Evolutionary conservation across 2,797 vertebrate species (phyloP).

Genomic region (Bucorvus abyssinicus): DNA sequence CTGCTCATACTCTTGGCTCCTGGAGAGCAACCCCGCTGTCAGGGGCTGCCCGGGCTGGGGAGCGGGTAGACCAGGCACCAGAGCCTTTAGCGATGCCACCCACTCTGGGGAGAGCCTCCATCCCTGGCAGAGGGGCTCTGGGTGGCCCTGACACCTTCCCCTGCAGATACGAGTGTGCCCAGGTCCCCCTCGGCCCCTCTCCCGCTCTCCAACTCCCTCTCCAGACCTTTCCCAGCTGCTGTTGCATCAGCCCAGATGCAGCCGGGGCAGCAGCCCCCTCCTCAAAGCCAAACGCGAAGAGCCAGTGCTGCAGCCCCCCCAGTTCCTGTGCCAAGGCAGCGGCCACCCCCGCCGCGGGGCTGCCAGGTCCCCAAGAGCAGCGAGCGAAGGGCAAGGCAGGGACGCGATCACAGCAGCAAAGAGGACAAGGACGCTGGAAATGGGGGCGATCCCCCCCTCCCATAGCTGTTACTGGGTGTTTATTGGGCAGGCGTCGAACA

Average conservation of each 20-base stretch:
- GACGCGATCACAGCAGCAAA: conserved; percentile 8
- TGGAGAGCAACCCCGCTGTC: background rate
- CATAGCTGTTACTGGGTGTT: conserved; percentile 45
- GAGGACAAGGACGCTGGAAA: conserved; percentile 44
- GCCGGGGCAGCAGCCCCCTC: background rate
- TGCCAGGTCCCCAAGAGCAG: background rate
- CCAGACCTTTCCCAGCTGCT: background rate
- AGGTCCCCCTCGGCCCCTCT: background rate
- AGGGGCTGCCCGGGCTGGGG: background rate
- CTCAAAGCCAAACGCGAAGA: background rate
- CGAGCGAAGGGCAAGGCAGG: background rate
- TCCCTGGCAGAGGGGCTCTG: background rate
- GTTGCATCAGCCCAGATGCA: background rate
- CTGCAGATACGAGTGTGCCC: background rate
- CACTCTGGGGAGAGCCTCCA: background rate
- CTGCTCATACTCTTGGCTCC: background rate
- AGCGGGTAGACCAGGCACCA: background rate
- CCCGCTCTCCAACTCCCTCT: background rate
- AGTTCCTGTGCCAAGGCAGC: background rate
- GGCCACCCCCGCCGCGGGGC: accelerated
- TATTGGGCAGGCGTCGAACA: conserved; percentile 32
- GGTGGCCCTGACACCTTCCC: background rate
- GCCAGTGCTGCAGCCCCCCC: background rate
- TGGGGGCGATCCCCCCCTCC: background rate
- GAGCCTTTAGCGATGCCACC: background rate